Evolutionary conservation across 2,113 vertebrate species (phyloP).

Genomic region (Saccopteryx leptura): DNA sequence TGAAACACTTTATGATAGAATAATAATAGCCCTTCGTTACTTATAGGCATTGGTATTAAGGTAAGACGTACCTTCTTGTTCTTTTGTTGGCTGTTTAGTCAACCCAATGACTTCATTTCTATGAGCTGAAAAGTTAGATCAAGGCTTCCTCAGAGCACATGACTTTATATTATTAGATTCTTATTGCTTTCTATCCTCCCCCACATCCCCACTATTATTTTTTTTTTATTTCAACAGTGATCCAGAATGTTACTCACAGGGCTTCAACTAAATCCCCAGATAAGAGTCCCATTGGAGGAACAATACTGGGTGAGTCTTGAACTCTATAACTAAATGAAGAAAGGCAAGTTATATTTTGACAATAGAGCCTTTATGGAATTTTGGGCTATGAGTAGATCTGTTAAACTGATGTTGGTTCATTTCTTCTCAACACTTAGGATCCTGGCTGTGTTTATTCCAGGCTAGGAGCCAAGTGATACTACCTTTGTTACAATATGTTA

Average conservation of each 20-base stretch:
- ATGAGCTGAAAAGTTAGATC: not conserved
- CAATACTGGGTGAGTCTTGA: slow-evolving; percentile 87
- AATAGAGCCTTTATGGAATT: not conserved
- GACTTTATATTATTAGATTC: not conserved
- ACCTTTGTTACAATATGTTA: not conserved
- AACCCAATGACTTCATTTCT: slow-evolving; percentile 8
- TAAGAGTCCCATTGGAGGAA: slow-evolving; percentile 86
- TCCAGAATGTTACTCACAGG: slow-evolving; percentile 88
- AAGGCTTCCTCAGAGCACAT: not conserved
- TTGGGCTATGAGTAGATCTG: not conserved
- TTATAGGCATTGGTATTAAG: not conserved
- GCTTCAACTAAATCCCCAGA: slow-evolving; percentile 85
- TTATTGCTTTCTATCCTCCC: not conserved
- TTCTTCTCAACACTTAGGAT: slow-evolving; percentile 10
- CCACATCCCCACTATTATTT: not conserved
- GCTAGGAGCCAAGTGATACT: not conserved
- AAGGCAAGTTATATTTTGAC: not conserved
- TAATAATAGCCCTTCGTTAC: not conserved
- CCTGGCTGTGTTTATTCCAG: not conserved
- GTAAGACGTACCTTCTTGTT: not conserved
- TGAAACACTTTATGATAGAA: not conserved
- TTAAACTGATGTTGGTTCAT: not conserved
- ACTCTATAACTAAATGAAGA: not conserved
- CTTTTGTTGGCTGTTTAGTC: not conserved
- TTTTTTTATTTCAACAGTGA: slow-evolving; percentile 86